Conservation (phyloP, 2,888 invertebrate genomes). For the Aelia acuminata region DNA sequence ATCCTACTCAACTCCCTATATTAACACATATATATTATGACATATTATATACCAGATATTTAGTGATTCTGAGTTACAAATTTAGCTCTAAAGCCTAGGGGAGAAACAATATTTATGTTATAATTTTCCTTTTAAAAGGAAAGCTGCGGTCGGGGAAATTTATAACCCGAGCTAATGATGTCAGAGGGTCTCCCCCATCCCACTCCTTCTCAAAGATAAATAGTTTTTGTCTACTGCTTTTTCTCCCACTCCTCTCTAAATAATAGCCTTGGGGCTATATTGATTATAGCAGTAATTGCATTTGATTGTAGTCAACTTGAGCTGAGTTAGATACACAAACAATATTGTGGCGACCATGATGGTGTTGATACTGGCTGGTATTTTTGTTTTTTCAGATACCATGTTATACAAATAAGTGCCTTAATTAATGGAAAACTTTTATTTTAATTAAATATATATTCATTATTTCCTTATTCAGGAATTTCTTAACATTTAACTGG, state of each 20-base stretch:
- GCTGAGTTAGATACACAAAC: not conserved
- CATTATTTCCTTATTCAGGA: no score
- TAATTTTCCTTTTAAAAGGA: conserved; percentile 11
- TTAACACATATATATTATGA: no score
- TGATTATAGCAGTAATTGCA: conserved; percentile 22
- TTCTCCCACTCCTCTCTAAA: not conserved
- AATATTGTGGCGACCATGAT: no score
- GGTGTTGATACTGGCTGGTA: no score
- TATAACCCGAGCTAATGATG: conserved; percentile 21
- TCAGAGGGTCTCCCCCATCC: not conserved
- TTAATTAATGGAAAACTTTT: no score
- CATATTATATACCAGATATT: not conserved
- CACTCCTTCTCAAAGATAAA: not conserved
- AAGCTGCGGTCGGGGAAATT: not conserved
- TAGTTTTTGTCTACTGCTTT: conserved; percentile 23
- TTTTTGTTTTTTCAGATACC: no score
- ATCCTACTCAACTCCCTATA: no score
- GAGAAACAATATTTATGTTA: not conserved
- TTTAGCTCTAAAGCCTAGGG: not conserved
- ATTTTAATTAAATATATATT: no score
- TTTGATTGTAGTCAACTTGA: not conserved
- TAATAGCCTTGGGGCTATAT: not conserved
- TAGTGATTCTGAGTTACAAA: not conserved
- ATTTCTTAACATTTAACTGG: no score
- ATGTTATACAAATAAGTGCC: no score